Evolutionary conservation across 2,113 vertebrate genomes (phyloP), one percentile per base, ranked within the genome.

Genomic region (Ammodytes marinus): DNA sequence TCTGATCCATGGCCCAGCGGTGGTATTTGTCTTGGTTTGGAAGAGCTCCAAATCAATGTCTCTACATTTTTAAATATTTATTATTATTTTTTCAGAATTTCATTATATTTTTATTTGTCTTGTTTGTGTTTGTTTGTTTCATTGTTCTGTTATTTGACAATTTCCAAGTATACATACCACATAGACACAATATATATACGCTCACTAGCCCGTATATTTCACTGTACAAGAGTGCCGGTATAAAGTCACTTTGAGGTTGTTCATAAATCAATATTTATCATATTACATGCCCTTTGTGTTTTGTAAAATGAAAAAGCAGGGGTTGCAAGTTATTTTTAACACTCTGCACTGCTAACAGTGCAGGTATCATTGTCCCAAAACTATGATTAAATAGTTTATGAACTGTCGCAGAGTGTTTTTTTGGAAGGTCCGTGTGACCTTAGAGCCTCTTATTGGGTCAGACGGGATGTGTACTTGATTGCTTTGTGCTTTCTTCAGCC

Each of bases 311-410:
- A 61, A 72, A 53, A 67, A n/a, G 37, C 35, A 5, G 19, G 7
- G 7, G 37, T 15, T 45, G 59, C 37, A 45, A n/a, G 8, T 35
- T 35, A 8, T 40, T 45, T 70, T 74, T 69, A 14, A 57, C 43
- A 42, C 45, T 65, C 45, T 69, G 11, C 37, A 3, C 17, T 50
- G 49, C 64, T 14, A 55, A 10, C 45, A 12, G 42, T 54, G 73
- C 59, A 40, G 60, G 27, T 49, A 74, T 75, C 64, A 67, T 46
- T 83, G 74, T 79, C 66, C 39, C 58, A 69, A 82, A 84, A 49
- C 14, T 2, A 6, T 52, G 76, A 92, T 90, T 88, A 73, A 63
- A 82, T 72, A 40, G 82, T 80, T 83, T 70, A 84, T 86, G 77
- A 81, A 59, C 55, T 7, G 52, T 19, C 57, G 67, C 37, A 8